Evolutionary conservation across 2,113 vertebrate genomes (phyloP), one percentile per base, ranked within the genome.

Genomic region (Mobula hypostoma): DNA sequence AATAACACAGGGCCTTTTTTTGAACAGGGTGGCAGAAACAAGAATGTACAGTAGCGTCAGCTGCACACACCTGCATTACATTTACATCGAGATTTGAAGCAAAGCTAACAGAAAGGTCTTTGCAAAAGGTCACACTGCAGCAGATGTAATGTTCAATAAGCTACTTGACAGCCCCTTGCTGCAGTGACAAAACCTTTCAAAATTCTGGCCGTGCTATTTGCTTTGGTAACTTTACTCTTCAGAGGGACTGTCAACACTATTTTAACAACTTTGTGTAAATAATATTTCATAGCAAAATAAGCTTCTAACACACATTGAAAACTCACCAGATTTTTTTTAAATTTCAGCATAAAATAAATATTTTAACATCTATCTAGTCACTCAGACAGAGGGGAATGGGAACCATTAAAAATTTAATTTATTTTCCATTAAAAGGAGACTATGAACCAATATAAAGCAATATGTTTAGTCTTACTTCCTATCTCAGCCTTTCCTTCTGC

Each of bases 51-150:
- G 83, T 1, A 12, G 17, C 15, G 61, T 29, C 15, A 36, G 3
- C 9, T 79, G 77, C 32, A 68, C 15, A 48, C 15, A 66, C 17
- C 61, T 66, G 19, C 32, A n/a, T 90, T 88, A 21, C 15, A 66
- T 66, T 66, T 36, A n/a, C 61, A 66, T 90, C 32, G 66, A 68
- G 29, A 36, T 90, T 66, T 90, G 63, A 66, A 90, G 61, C 85
- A 32, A 90, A 90, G 85, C 61, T 90, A 90, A 90, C 32, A 63
- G 85, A 66, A 32, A 63, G 61, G 29, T 63, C 61, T 90, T 90
- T 90, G 85, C 85, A n/a, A 90, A 90, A 90, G 85, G 85, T 90
- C 61, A 90, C 29, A 66, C 61, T 90, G 85, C 85, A 90, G 85
- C 85, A 90, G 85, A 90, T 90, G 58, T 32, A 66, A 6, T 90